These are phyloP conservation scores for Aphyosemion australe DNA, from an alignment of 2,113 vertebrate genomes.

Conservation along the genomic window DNA sequence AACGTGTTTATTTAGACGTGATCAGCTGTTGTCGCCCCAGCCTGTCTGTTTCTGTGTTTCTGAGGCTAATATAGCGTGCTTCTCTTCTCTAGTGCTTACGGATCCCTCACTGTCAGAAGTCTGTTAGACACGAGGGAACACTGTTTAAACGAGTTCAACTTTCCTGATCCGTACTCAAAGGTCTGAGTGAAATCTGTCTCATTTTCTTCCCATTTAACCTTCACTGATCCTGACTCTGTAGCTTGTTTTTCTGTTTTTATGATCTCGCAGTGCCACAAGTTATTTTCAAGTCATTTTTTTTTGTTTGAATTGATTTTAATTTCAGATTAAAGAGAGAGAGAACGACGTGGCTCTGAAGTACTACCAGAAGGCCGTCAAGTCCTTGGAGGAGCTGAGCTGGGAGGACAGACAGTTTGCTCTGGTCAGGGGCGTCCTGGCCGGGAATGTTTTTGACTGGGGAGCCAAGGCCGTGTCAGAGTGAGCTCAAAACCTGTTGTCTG, in stretches of 20 bases:
- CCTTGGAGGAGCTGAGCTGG: conserved; percentile 90
- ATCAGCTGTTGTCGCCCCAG: neutral
- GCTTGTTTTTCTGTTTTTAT: neutral
- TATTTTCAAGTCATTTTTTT: neutral
- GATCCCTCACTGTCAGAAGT: conserved; percentile 96
- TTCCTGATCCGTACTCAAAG: conserved; percentile 97
- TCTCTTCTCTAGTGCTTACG: conserved; percentile 87
- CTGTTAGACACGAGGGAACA: conserved; percentile 97
- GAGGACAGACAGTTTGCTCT: conserved; percentile 94
- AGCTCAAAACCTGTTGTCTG: conserved; percentile 44
- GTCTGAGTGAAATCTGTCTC: conserved; percentile 77
- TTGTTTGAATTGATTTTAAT: conserved; percentile 1
- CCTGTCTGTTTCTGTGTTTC: conserved; percentile 33
- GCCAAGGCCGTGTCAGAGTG: conserved; percentile 98
- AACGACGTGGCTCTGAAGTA: conserved; percentile 91
- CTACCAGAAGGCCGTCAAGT: conserved; percentile 85
- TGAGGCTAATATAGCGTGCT: conserved; percentile 65
- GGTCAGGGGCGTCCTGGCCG: conserved; percentile 91
- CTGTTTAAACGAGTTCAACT: conserved; percentile 98
- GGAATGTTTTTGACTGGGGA: conserved; percentile 99
- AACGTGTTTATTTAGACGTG: neutral
- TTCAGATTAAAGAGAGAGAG: conserved; percentile 93
- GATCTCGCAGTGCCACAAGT: neutral
- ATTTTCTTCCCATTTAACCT: conserved; percentile 5
- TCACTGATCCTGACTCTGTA: neutral